These are phyloP conservation scores for Chloropsis hardwickii DNA, from an alignment of 2,113 vertebrate species.

Conservation along the genomic window DNA sequence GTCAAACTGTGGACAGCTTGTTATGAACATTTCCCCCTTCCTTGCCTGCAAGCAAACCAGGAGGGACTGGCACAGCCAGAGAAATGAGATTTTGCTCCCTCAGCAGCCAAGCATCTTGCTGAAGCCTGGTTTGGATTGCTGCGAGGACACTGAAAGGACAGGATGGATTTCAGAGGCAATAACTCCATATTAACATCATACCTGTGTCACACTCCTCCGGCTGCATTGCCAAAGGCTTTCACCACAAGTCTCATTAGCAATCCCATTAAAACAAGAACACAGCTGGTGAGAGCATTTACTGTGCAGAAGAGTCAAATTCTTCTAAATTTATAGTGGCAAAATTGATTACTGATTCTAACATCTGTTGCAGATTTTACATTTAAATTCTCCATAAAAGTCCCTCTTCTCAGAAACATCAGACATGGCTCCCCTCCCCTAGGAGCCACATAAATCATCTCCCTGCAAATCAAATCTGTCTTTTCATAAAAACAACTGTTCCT, in stretches of 20 bases:
- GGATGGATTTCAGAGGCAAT: not conserved
- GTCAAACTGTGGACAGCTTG: no score
- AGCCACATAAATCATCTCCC: not conserved
- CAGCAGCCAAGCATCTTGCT: not conserved
- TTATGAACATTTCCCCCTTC: not conserved
- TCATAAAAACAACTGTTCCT: not conserved
- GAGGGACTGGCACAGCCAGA: not conserved
- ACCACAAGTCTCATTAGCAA: conserved; percentile 42
- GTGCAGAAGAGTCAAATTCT: conserved; percentile 24
- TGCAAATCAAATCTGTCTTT: not conserved
- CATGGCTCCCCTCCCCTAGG: not conserved
- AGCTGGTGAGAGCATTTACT: conserved; percentile 23
- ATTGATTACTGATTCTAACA: conserved; percentile 55
- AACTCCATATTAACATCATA: not conserved
- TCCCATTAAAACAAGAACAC: conserved; percentile 36
- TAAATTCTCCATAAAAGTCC: conserved; percentile 30
- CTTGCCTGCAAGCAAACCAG: not conserved
- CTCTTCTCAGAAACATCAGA: not conserved
- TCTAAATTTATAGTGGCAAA: conserved; percentile 39
- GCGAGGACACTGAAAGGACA: not conserved
- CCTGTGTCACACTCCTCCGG: not conserved
- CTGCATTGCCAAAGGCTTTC: not conserved
- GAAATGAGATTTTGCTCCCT: not conserved
- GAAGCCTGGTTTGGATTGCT: not conserved
- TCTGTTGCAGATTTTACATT: conserved; percentile 53